Percentiles rank a stretch among this genome's conserved stretches.
Evolutionary conservation across 2,113 vertebrate species (phyloP).

Genomic region (Chlamydotis undulata): DNA sequence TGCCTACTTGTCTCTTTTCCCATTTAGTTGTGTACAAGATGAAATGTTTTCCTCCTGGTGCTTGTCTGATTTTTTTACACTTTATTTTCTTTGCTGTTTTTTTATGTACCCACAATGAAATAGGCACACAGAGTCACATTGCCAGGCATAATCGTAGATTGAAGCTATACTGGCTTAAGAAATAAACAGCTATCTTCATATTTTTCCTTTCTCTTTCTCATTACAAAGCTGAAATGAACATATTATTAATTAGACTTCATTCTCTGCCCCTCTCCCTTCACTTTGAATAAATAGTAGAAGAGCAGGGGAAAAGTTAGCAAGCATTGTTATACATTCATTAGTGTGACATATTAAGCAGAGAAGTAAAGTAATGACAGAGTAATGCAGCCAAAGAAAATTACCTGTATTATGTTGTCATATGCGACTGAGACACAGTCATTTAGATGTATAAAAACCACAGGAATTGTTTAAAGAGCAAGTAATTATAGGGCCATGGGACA

Average conservation of each 20-base stretch:
- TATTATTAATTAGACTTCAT: conserved; percentile 43
- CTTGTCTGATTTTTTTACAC: conserved; percentile 26
- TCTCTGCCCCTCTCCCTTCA: neutral
- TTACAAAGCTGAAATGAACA: conserved; percentile 29
- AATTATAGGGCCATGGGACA: neutral
- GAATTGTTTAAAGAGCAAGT: conserved; percentile 48
- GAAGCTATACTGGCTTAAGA: conserved; percentile 26
- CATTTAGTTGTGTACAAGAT: conserved; percentile 54
- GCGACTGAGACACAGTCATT: neutral
- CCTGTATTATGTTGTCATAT: conserved; percentile 41
- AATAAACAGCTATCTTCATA: conserved; percentile 19
- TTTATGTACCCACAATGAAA: conserved; percentile 38
- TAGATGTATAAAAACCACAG: neutral
- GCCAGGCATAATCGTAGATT: neutral
- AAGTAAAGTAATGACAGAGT: conserved; percentile 41
- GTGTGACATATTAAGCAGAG: conserved; percentile 34
- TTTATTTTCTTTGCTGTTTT: conserved; percentile 50
- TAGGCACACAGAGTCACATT: conserved; percentile 24
- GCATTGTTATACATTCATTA: conserved; percentile 26
- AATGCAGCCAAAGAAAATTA: conserved; percentile 50
- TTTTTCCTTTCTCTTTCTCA: conserved; percentile 25
- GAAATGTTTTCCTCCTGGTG: conserved; percentile 60
- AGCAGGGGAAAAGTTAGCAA: conserved; percentile 9
- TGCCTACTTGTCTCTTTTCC: conserved; percentile 59
- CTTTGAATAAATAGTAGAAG: conserved; percentile 26